Percentiles rank a stretch among this genome's conserved stretches.
phyloP scores from a whole-genome alignment of 2,113 vertebrate species.

The Gobiocypris rarus region DNA sequence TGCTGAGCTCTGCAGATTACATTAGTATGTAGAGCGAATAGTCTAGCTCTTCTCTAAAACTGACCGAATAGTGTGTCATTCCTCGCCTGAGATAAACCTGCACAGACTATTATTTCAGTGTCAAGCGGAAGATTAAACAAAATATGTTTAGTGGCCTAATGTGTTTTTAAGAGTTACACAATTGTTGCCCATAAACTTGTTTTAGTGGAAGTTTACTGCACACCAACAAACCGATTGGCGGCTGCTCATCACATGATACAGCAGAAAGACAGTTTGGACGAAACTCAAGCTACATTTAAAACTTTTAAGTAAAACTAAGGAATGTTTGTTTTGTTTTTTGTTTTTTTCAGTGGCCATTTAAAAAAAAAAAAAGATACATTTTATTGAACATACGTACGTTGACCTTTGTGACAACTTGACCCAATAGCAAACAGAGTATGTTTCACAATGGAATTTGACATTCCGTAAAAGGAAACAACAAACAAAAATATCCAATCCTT shows the following conservation, averaged over 20 bases:
- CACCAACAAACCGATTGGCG: slow-evolving; percentile 31
- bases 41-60: not conserved
- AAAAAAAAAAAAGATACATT: not conserved
- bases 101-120: not conserved
- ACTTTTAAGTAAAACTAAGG: too few species aligned
- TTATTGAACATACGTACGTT: not conserved
- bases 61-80: not conserved
- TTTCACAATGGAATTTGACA: not conserved
- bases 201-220: not conserved
- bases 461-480: not conserved
- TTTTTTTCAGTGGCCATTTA: too few species aligned
- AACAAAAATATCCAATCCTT: too few species aligned
- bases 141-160: not conserved
- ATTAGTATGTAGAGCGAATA: slow-evolving; percentile 14
- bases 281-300: not conserved
- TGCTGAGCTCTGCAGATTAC: slow-evolving; percentile 25
- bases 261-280: not conserved
- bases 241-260: slow-evolving; percentile 45
- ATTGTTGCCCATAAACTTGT: not conserved
- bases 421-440: not conserved
- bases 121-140: not conserved
- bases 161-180: not conserved
- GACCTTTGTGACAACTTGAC: not conserved
- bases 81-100: not conserved
- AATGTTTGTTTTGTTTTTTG: not conserved